phyloP scores from a whole-genome alignment of 2,888 invertebrate species.

The Drosophila quinaria region DNA sequence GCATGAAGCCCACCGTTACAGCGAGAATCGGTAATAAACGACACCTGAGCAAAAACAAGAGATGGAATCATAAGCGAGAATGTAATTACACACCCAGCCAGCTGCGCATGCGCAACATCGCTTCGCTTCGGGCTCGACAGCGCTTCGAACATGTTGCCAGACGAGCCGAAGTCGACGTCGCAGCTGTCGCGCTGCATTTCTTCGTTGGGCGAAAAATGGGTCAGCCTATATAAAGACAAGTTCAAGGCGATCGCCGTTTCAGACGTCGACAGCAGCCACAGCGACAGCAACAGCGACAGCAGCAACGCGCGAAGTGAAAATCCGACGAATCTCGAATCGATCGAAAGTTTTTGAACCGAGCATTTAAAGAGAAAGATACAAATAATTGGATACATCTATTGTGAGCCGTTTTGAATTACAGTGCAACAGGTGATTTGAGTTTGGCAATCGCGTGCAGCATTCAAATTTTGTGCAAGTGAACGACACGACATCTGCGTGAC shows the following conservation, averaged over 20 bases:
- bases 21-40: constrained; percentile 63
- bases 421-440: constrained; percentile 66
- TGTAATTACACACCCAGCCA: constrained; percentile 35
- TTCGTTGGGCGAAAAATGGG: constrained; percentile 88
- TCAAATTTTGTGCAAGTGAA: constrained; percentile 46
- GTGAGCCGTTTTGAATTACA: constrained; percentile 25
- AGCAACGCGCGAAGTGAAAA: constrained; percentile 64
- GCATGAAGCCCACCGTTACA: constrained; percentile 27
- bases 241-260: constrained; percentile 91
- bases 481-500: constrained; percentile 41
- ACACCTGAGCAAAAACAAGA: constrained; percentile 34
- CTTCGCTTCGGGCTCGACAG: constrained; percentile 18
- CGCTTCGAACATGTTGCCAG: constrained; percentile 54
- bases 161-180: background rate
- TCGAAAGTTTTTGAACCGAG: constrained; percentile 65
- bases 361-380: constrained; percentile 39
- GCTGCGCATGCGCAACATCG: constrained; percentile 40
- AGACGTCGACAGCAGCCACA: constrained; percentile 84
- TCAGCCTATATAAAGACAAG: constrained; percentile 93
- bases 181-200: constrained; percentile 62
- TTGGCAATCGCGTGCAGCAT: constrained; percentile 59
- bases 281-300: constrained; percentile 57
- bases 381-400: constrained; percentile 8
- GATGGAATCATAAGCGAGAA: constrained; percentile 30
- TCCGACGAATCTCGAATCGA: constrained; percentile 46